phyloP scores from a whole-genome alignment of 2,113 vertebrate genomes.

The Potamarius usumacintae region DNA sequence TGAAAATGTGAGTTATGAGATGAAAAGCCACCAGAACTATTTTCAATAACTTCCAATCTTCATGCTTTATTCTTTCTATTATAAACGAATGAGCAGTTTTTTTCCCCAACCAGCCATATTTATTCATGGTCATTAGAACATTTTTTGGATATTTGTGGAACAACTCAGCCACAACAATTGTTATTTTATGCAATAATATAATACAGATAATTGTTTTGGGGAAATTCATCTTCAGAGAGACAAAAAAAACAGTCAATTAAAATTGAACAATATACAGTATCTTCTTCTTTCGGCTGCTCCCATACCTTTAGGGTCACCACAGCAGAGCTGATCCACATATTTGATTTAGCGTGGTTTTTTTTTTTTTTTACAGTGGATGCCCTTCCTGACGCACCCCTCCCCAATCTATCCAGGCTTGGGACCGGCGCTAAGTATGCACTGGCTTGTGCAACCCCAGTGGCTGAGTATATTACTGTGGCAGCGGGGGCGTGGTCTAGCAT shows the following conservation, averaged over 20 bases:
- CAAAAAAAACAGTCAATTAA: neutral
- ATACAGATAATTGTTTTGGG: too few species aligned
- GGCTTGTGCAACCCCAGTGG: too few species aligned
- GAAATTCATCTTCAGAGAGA: neutral
- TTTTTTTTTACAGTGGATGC: too few species aligned
- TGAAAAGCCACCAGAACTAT: constrained; percentile 28
- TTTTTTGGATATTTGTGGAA: neutral
- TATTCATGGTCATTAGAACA: neutral
- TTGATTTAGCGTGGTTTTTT: too few species aligned
- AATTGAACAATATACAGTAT: neutral
- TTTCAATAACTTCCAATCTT: constrained; percentile 24
- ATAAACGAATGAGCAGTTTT: neutral
- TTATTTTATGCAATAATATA: neutral
- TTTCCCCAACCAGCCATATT: neutral
- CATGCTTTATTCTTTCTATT: neutral
- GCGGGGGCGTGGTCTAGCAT: too few species aligned
- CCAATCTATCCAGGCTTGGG: too few species aligned
- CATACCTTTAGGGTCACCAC: too few species aligned
- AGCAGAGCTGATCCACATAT: too few species aligned
- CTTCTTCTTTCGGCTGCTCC: too few species aligned
- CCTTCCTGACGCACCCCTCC: too few species aligned
- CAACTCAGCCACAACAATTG: neutral
- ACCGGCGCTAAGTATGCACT: too few species aligned
- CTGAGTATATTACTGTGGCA: too few species aligned
- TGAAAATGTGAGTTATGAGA: constrained; percentile 28